Conservation (phyloP, 2,113 vertebrate genomes). For the Tamias sibiricus region DNA sequence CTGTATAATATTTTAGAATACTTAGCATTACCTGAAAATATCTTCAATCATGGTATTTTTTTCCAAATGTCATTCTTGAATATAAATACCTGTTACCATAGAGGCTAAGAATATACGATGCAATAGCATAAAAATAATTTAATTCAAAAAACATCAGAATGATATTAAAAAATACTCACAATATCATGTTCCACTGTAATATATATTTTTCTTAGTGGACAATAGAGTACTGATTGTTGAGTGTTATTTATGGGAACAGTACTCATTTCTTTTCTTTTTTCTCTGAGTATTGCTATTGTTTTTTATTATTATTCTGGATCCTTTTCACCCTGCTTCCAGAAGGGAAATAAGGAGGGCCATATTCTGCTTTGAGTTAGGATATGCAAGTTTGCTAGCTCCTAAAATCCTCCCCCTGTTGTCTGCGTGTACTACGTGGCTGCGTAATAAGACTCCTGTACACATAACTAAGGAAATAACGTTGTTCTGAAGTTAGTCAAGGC, state of each 20-base stretch:
- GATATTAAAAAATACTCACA: background rate
- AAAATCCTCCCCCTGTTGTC: background rate
- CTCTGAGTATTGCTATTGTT: background rate
- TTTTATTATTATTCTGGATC: background rate
- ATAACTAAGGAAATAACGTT: background rate
- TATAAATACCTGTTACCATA: background rate
- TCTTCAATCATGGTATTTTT: background rate
- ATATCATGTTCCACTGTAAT: background rate
- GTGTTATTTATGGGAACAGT: background rate
- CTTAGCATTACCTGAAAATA: slow-evolving; percentile 8
- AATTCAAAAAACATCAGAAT: background rate
- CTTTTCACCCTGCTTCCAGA: background rate
- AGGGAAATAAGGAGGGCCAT: background rate
- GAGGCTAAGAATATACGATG: background rate
- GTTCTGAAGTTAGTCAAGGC: background rate
- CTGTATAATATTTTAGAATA: background rate
- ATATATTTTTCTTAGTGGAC: background rate
- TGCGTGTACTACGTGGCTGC: background rate
- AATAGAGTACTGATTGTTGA: background rate
- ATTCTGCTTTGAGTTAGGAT: background rate
- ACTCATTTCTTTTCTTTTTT: background rate
- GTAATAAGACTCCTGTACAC: background rate
- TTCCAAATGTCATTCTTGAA: background rate
- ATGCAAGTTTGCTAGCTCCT: background rate
- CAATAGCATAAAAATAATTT: background rate